These are phyloP conservation scores for Danio kyathit DNA, from an alignment of 2,797 vertebrate genomes.

Conservation along the genomic window DNA sequence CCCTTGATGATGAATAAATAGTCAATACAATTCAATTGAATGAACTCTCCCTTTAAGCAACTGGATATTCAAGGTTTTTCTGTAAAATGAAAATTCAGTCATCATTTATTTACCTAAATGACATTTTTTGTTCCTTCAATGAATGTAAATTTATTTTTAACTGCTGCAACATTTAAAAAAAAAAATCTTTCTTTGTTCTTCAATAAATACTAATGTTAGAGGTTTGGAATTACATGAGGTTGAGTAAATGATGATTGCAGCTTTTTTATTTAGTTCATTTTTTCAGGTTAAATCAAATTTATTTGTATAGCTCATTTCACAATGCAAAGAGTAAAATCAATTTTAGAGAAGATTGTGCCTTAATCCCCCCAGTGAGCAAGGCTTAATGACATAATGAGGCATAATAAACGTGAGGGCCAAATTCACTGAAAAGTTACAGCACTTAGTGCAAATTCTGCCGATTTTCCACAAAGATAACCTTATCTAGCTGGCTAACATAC, in stretches of 20 bases:
- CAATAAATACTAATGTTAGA: background rate
- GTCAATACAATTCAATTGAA: too few relatives aligned
- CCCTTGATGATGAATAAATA: too few relatives aligned
- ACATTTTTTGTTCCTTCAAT: background rate
- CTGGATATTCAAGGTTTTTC: background rate
- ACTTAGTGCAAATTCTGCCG: background rate
- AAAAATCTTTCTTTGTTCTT: constrained; percentile 2
- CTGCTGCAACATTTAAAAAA: background rate
- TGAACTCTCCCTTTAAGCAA: background rate
- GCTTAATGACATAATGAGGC: constrained; percentile 9
- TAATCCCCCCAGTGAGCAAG: background rate
- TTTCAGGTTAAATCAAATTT: too few relatives aligned
- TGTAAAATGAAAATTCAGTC: too few relatives aligned
- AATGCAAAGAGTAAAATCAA: background rate
- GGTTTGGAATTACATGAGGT: background rate
- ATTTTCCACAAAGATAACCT: background rate
- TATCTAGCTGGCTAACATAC: background rate
- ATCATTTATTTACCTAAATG: background rate
- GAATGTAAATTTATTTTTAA: background rate
- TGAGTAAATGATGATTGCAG: background rate
- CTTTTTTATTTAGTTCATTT: too few relatives aligned
- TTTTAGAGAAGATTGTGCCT: background rate
- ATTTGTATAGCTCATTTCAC: background rate
- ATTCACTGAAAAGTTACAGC: background rate
- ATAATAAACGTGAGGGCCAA: background rate